These are phyloP conservation scores for Tachyglossus aculeatus DNA, from an alignment of 2,797 vertebrate genomes.

Conservation along the genomic window DNA sequence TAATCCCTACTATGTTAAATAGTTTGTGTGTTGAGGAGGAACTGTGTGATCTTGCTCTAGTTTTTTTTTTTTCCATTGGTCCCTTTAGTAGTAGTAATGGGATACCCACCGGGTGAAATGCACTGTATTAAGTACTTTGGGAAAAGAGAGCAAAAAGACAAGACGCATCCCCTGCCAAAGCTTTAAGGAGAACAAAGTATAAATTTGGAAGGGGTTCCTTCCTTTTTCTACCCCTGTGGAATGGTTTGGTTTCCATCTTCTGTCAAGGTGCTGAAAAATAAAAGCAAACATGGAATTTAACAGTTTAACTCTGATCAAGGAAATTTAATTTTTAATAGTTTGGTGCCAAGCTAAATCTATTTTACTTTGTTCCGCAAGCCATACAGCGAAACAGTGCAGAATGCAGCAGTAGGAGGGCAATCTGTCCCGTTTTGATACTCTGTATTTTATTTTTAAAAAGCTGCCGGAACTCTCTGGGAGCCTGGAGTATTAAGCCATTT, in stretches of 20 bases:
- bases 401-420: not conserved
- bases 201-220: not conserved
- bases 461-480: not conserved
- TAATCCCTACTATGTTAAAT: too few species aligned
- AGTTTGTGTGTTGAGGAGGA: too few species aligned
- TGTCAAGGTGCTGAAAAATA: not conserved
- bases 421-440: not conserved
- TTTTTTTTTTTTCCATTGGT: too few species aligned
- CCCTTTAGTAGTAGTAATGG: too few species aligned
- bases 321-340: conserved; percentile 47
- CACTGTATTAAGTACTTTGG: too few species aligned
- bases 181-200: not conserved
- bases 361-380: conserved; percentile 37
- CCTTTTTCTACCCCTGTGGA: not conserved
- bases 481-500: fast-evolving
- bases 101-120: too few species aligned
- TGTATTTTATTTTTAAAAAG: conserved; percentile 34
- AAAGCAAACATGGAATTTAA: conserved; percentile 19
- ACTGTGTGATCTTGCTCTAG: too few species aligned
- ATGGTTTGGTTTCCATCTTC: not conserved
- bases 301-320: conserved; percentile 25
- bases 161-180: too few species aligned
- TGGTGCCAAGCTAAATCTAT: conserved; percentile 32
- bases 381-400: not conserved
- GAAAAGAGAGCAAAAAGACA: too few species aligned